Evolutionary conservation across 2,888 invertebrate genomes (phyloP).

Genomic region (Oxystoma pomonae): DNA sequence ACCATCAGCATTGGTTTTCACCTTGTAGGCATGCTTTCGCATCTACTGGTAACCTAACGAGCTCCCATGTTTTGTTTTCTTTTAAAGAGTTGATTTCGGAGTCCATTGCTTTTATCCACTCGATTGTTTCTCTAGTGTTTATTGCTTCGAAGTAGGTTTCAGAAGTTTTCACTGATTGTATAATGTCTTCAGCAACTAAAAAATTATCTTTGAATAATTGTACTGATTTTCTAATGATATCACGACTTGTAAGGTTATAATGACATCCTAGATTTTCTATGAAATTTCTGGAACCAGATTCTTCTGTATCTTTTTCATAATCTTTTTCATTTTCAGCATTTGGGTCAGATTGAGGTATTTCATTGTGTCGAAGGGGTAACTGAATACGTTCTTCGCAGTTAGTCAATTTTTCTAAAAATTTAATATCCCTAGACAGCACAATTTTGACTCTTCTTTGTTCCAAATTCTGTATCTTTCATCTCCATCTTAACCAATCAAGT

Average conservation of each 20-base stretch:
- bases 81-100: neutral
- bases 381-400: neutral
- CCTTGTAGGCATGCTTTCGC: neutral
- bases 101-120: neutral
- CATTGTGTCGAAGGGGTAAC: neutral
- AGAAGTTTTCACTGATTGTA: neutral
- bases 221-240: no score
- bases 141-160: neutral
- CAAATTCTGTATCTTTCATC: neutral
- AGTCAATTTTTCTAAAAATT: neutral
- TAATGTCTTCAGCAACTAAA: no score
- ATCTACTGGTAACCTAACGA: neutral
- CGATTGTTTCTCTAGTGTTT: neutral
- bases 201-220: no score
- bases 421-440: neutral
- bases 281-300: neutral
- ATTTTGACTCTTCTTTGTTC: neutral
- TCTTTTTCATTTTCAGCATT: neutral
- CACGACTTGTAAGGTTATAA: neutral
- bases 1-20: neutral
- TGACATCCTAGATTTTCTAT: neutral
- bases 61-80: neutral
- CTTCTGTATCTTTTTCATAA: no score
- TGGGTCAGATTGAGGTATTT: neutral
- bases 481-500: no score